A percentile compares a stretch with the other conserved stretches of the same genome.
Conservation (phyloP, 2,797 vertebrate species). For the Nannoperca obscura region DNA sequence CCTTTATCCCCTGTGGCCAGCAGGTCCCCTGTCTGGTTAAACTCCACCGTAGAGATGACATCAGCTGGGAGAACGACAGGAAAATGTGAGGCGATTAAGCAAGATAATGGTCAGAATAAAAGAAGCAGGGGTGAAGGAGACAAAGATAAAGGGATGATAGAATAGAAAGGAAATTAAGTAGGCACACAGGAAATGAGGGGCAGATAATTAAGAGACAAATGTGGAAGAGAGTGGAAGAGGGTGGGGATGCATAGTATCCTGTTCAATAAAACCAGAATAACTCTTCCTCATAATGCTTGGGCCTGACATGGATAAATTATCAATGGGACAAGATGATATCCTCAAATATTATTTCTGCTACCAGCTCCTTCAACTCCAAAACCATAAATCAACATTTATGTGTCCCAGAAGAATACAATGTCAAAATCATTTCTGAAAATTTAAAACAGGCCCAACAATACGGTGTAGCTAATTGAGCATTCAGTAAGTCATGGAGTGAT, state of each 20-base stretch:
- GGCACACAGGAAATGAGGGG: neutral
- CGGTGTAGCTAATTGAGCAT: neutral
- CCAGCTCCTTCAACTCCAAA: neutral
- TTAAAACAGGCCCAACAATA: neutral
- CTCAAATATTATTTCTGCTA: neutral
- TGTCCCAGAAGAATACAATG: neutral
- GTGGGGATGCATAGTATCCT: too few species aligned
- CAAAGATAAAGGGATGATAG: constrained; percentile 8
- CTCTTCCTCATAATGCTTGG: neutral
- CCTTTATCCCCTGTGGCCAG: constrained; percentile 99
- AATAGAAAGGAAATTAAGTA: constrained; percentile 2
- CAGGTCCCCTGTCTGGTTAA: constrained; percentile 98
- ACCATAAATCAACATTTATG: constrained; percentile 13
- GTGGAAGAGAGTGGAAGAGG: neutral
- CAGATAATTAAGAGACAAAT: constrained; percentile 4
- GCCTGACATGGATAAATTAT: neutral
- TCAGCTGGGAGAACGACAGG: constrained; percentile 87
- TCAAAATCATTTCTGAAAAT: constrained; percentile 10
- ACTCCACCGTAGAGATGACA: constrained; percentile 99
- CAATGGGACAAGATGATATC: neutral
- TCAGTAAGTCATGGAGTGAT: constrained; percentile 18
- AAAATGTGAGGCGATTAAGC: constrained; percentile 11
- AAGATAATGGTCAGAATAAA: constrained; percentile 9
- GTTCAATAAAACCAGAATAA: neutral
- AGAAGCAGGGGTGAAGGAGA: neutral